A percentile compares a stretch with the other conserved stretches of the same genome.
These are phyloP conservation scores for Oryzias celebensis DNA, from an alignment of 2,113 vertebrate species.

Conservation along the genomic window DNA sequence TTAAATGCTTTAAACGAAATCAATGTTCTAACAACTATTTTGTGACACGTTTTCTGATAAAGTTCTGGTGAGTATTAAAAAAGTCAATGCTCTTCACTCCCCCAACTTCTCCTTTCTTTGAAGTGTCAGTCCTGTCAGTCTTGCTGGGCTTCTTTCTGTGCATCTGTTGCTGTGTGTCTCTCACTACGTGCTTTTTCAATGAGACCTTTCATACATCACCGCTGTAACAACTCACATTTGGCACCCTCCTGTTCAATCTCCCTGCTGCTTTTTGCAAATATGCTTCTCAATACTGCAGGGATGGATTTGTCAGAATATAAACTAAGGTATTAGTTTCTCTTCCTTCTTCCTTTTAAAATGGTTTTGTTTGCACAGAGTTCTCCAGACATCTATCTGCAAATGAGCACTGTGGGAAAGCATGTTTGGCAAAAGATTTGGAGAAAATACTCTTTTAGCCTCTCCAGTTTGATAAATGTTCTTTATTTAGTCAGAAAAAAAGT, in stretches of 20 bases:
- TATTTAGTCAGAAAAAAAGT: too few relatives aligned
- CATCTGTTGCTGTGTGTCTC: constrained; percentile 66
- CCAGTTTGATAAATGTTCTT: background rate
- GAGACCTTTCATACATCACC: constrained; percentile 32
- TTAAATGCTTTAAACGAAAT: constrained; percentile 11
- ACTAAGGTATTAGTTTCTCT: constrained; percentile 12
- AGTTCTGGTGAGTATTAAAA: constrained; percentile 20
- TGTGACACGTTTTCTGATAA: constrained; percentile 18
- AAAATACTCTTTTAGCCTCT: constrained; percentile 10
- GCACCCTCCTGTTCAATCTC: constrained; percentile 8
- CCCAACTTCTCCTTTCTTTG: constrained; percentile 8
- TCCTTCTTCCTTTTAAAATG: constrained; percentile 1
- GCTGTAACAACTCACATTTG: constrained; percentile 3
- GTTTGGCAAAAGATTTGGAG: background rate
- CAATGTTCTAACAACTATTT: constrained; percentile 2
- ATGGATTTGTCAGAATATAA: constrained; percentile 25
- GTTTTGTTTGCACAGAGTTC: constrained; percentile 4
- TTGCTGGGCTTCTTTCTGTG: constrained; percentile 32
- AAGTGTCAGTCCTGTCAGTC: constrained; percentile 34
- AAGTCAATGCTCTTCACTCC: background rate
- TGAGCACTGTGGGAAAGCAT: background rate
- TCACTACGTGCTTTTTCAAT: constrained; percentile 44
- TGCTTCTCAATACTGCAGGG: constrained; percentile 3
- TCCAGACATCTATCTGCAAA: constrained; percentile 11
- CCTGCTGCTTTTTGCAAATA: constrained; percentile 7